Conservation (phyloP, 1,140 invertebrate species). For the Sesamia nonagrioides region DNA sequence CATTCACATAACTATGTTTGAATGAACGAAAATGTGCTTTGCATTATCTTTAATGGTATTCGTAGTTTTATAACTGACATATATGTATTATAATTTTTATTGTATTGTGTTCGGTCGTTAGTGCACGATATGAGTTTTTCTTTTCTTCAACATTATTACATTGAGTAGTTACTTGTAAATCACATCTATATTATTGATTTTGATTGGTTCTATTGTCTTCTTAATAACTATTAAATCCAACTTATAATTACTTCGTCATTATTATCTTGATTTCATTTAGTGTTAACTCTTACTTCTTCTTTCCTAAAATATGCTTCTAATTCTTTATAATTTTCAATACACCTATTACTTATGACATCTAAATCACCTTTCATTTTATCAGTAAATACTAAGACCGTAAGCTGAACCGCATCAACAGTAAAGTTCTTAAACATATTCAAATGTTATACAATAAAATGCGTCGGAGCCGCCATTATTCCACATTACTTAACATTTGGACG, state of each 20-base stretch:
- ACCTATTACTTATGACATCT: background rate
- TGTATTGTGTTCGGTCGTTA: background rate
- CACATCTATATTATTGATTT: no score
- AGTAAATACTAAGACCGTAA: background rate
- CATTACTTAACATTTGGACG: conserved; percentile 22
- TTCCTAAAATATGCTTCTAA: background rate
- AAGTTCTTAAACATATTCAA: conserved; percentile 17
- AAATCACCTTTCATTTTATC: background rate
- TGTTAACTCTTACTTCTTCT: background rate
- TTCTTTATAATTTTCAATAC: background rate
- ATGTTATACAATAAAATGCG: conserved; percentile 33
- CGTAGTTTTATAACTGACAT: conserved; percentile 9
- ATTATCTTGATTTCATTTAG: background rate
- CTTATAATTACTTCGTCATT: background rate
- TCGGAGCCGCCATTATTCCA: background rate
- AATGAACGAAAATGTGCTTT: conserved; percentile 23
- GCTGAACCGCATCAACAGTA: background rate
- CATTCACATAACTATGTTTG: conserved; percentile 7
- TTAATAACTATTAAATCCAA: no score
- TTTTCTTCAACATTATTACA: no score
- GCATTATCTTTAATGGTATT: conserved; percentile 16
- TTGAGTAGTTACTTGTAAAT: no score
- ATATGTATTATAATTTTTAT: background rate
- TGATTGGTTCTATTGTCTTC: no score
- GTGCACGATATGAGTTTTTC: no score